Base-by-base conservation (phyloP, 2,797 vertebrate species). In the Heteromormyrus szaboi region DNA sequence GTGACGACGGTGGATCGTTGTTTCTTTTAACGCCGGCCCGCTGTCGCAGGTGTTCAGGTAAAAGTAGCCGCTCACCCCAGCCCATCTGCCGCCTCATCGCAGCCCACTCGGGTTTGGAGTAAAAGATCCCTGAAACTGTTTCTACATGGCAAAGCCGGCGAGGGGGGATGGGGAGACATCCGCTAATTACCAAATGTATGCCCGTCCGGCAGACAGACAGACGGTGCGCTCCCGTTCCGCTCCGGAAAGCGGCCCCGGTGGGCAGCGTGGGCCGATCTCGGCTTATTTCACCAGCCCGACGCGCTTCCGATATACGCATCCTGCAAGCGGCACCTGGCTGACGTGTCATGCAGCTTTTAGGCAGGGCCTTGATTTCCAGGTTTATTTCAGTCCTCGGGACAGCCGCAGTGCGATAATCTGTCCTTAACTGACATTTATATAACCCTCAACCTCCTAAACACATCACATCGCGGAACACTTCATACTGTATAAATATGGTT, bases 361-460 rank as follows among this genome's bases (percentile, higher is more conserved):
- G 76, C 76, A 79, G 37, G 76, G 37, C 76, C 76, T 79, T 79
- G 37, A 79, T 79, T 79, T 79, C 17, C 14, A 79, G 76, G 76
- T 79, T 79, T 79, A 79, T 79, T 79, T 79, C 41, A 46, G 76
- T 46, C 37, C 41, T 11, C 41, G 41, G 76, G 76, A 79, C 76
- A 79, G 76, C 76, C 76, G 76, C 76, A 79, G 76, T 79, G 76
- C 76, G 76, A 79, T 79, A 79, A 79, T 79, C 76, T 79, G 76
- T 79, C 76, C 76, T 79, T 44, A 79, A 41, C 76, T 79, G 76
- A 79, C 76, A 79, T 79, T 79, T 79, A 79, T 79, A 79, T 79
- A 79, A 79, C 76, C 76, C 76, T 46, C 76, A 79, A 9, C 76
- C 76, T 79, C 41, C 41, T 9, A 41, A 46, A 79, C 37, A 79